A percentile compares a stretch with the other conserved stretches of the same genome.
Evolutionary conservation across 2,113 vertebrate species (phyloP).

Genomic region (Pteronura brasiliensis): DNA sequence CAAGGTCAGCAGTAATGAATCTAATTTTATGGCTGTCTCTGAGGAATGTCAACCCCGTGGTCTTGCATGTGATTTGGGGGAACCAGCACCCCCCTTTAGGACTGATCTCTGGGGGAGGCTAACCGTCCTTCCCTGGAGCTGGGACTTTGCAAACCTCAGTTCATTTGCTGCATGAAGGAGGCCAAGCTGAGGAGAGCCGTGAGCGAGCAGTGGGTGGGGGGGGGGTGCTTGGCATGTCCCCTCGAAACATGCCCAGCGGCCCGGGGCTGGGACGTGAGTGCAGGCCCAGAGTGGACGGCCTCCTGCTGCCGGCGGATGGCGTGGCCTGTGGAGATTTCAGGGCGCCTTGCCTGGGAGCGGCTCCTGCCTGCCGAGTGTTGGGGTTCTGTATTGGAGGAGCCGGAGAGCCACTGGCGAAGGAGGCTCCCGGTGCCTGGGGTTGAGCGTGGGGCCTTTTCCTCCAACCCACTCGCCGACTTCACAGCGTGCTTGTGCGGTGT

Average conservation of each 20-base stretch:
- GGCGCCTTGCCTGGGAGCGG: neutral
- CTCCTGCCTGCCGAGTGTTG: rapidly evolving
- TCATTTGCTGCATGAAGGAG: neutral
- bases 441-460: neutral
- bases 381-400: neutral
- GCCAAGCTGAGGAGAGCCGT: neutral
- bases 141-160: neutral
- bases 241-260: rapidly evolving
- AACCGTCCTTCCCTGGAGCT: neutral
- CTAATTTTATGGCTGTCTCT: neutral
- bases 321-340: neutral
- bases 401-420: neutral
- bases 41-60: neutral
- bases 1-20: constrained; percentile 2
- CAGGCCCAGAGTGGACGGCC: neutral
- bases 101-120: neutral
- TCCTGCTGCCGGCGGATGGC: rapidly evolving
- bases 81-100: neutral
- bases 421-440: neutral
- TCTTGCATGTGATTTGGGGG: neutral
- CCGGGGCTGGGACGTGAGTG: rapidly evolving
- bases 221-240: neutral
- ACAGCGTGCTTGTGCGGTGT: neutral
- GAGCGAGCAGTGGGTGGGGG: neutral
- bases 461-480: neutral